Base-by-base conservation (phyloP, 2,888 invertebrate genomes). In the Oxycera nigricornis region DNA sequence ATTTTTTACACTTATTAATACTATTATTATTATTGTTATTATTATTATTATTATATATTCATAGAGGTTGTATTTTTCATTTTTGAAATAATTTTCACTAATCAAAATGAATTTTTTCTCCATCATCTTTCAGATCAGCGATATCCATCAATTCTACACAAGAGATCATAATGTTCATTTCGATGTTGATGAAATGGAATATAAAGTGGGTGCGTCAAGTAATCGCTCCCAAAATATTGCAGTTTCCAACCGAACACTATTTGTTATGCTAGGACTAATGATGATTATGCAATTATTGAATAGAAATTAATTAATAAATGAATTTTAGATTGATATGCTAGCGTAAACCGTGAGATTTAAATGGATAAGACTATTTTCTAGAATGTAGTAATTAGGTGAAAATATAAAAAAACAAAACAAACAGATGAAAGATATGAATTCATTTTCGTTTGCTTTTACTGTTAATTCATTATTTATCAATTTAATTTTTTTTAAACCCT, bases 141-240 rank as follows among this genome's bases (percentile, higher is more conserved):
- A 91, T 80, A 89, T 91, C 74, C 91, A 91, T 85, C 91, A 91
- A 81, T 92, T 92, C 84, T 91, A 91, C 84, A 91, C 91, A 0
- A 85, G 90, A 39, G 89, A 90, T 76, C 89, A 89, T n/a, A 85
- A 87, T 76, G 80, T 85, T 75, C 83, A 83, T 28, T 79, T 83
- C 7, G 85, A 84, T 67, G 81, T 85, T 65, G 86, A 86, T 76
- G 65, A 65, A 65, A 84, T 85, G 84, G 86, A 86, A 81, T 85
- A 84, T 70, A 85, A 85, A 81, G 84, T 85, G 81, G 85, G 86
- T 74, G 82, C 82, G 70, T 80, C 84, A 46, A 75, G 76, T 20
- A 55, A 55, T 20, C 24, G 52, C 9, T 39, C 70, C 14, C 52
- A n/a, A 55, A 30, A 55, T 31, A 70, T 55, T 52, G 70, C 17